A percentile compares a stretch with the other conserved stretches of the same genome.
Conservation (phyloP, 2,888 invertebrate genomes). For the Nineta flava region DNA sequence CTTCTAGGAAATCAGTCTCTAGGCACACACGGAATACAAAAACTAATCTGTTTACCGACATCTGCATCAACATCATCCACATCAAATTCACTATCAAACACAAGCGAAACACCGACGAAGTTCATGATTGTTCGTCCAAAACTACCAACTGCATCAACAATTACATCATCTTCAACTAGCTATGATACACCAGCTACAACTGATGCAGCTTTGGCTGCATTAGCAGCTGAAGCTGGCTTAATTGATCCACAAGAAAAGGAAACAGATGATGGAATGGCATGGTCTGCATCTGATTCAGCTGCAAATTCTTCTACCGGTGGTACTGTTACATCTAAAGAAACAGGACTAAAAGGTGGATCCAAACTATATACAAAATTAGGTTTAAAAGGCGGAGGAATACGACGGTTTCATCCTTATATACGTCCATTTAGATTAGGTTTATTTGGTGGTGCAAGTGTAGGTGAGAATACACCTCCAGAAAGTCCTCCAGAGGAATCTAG, state of each 20-base stretch:
- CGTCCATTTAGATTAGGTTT: constrained; percentile 14
- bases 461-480: neutral
- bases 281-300: constrained; percentile 2
- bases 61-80: constrained; percentile 6
- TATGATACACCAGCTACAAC: constrained; percentile 42
- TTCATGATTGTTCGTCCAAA: constrained; percentile 34
- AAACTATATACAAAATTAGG: constrained; percentile 16
- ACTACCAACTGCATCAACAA: constrained; percentile 37
- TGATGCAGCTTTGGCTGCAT: constrained; percentile 41
- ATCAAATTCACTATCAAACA: constrained; percentile 18
- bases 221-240: constrained; percentile 44
- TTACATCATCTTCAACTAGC: constrained; percentile 32
- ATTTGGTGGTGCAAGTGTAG: constrained; percentile 13
- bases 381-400: constrained; percentile 25
- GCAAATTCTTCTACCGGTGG: neutral
- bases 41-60: constrained; percentile 24
- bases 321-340: neutral
- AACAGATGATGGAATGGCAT: constrained; percentile 8
- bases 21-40: constrained; percentile 18
- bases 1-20: constrained; percentile 29
- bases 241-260: constrained; percentile 30
- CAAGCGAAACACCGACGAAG: constrained; percentile 20
- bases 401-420: constrained; percentile 8
- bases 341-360: neutral
- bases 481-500: constrained; percentile 8